Evolutionary conservation across 2,888 invertebrate genomes (phyloP).

Genomic region (Tolmerus cingulatus): DNA sequence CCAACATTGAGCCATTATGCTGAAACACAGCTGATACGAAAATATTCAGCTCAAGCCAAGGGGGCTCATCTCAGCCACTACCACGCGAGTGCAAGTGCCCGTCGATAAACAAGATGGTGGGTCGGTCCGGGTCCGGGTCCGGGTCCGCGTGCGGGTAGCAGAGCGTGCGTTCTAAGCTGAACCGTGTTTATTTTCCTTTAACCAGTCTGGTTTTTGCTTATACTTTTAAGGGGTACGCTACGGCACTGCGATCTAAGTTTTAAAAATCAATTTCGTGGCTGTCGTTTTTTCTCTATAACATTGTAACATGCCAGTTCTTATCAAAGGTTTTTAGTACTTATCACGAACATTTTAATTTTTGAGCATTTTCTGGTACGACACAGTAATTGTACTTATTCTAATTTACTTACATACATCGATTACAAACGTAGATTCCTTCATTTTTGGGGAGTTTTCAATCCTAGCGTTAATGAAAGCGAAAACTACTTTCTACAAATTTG

Average conservation of each 20-base stretch:
- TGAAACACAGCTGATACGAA: background rate
- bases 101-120: background rate
- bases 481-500: background rate
- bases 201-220: background rate
- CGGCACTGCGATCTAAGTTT: background rate
- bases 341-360: no score
- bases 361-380: background rate
- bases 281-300: background rate
- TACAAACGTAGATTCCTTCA: background rate
- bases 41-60: background rate
- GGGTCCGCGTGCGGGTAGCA: background rate
- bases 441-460: no score
- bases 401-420: background rate
- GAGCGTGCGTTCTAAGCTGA: background rate
- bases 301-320: no score
- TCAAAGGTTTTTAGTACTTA: no score
- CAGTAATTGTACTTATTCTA: background rate
- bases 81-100: background rate
- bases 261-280: background rate
- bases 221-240: background rate
- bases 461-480: background rate
- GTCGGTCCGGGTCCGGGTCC: background rate
- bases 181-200: background rate
- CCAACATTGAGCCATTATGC: background rate
- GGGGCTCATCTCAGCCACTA: background rate